Base-by-base conservation (phyloP, 2,113 vertebrate species). In the Melanostigma gelatinosum region DNA sequence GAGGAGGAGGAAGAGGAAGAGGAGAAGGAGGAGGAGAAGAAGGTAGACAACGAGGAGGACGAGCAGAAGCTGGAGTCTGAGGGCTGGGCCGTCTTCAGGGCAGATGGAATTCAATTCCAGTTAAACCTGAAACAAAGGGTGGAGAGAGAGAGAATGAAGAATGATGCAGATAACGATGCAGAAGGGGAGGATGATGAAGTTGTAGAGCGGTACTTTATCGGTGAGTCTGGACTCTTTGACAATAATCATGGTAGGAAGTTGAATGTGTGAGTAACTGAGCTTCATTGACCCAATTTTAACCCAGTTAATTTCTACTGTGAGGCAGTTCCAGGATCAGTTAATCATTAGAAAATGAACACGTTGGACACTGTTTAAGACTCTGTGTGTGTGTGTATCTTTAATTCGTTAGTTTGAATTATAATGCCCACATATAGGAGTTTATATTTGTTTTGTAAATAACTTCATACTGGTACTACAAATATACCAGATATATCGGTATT, bases 121-220 rank as follows among this genome's bases (percentile, higher is more conserved):
- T 20, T 95, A 12, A 79, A 94, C 67, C 89, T 94, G 3, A 91
- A 91, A 69, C 27, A 89, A 70, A 86, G 36, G 34, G 4, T 92
- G 81, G 91, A 87, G 82, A 77, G 58, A 54, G 82, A 65, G 20
- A 80, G 75, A 18, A 55, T 79, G 65, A 80, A 83, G 24, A 64
- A 67, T 0, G 65, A 73, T 8, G 52, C 36, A 11, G 69, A 73
- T 13, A n/a, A 55, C 0, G 67, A 84, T 10, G 76, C 63, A 1
- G 73, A 87, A 1, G 18, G 79, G 1, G 75, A 86, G 0, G 78
- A 89, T 0, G 84, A 87, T 3, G 65, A 89, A 0, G 77, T 82
- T 2, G n/a, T 4, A 6, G 89, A 94, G 61, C 82, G 76, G 6
- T 95, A 91, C 86, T 93, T 89, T 42, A 94, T 95, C 3, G 95